Percentiles rank a stretch among this genome's conserved stretches.
Evolutionary conservation across 1,140 invertebrate genomes (phyloP).

Genomic region (Meloidogyne floridensis): DNA sequence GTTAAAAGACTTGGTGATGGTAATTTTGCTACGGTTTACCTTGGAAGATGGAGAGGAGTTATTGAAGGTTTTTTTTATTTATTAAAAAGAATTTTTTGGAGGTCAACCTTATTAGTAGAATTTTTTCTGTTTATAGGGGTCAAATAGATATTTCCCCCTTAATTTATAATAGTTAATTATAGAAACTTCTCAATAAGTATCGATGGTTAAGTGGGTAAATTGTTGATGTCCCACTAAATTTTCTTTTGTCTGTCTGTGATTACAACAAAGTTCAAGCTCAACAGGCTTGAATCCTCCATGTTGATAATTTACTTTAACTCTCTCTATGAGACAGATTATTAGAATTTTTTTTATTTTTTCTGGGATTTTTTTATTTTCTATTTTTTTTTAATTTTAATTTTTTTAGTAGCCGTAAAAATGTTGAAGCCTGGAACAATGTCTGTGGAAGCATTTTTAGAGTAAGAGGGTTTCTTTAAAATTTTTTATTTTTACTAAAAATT

Average conservation of each 20-base stretch:
- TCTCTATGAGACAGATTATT: constrained; percentile 29
- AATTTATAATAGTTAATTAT: too few species aligned
- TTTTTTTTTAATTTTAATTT: not conserved
- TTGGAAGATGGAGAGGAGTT: constrained; percentile 72
- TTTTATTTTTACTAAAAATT: too few species aligned
- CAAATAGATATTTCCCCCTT: too few species aligned
- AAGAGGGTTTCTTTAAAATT: constrained; percentile 5
- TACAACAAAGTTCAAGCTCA: constrained; percentile 71
- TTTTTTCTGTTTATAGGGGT: too few species aligned
- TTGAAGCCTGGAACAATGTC: constrained; percentile 93
- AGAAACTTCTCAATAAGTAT: not conserved
- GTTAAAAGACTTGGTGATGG: constrained; percentile 78
- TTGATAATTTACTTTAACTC: constrained; percentile 24
- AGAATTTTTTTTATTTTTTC: too few species aligned
- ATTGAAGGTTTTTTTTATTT: constrained; percentile 69
- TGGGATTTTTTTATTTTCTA: not conserved
- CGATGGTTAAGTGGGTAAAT: not conserved
- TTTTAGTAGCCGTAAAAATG: constrained; percentile 89
- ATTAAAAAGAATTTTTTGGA: constrained; percentile 65
- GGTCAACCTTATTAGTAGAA: too few species aligned
- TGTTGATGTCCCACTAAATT: not conserved
- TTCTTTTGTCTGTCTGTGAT: constrained; percentile 17
- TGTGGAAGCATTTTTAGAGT: constrained; percentile 86
- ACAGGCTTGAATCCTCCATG: constrained; percentile 25
- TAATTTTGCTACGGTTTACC: constrained; percentile 92